Base-by-base conservation (phyloP, 2,113 vertebrate genomes). In the Machaerirhynchus nigripectus region DNA sequence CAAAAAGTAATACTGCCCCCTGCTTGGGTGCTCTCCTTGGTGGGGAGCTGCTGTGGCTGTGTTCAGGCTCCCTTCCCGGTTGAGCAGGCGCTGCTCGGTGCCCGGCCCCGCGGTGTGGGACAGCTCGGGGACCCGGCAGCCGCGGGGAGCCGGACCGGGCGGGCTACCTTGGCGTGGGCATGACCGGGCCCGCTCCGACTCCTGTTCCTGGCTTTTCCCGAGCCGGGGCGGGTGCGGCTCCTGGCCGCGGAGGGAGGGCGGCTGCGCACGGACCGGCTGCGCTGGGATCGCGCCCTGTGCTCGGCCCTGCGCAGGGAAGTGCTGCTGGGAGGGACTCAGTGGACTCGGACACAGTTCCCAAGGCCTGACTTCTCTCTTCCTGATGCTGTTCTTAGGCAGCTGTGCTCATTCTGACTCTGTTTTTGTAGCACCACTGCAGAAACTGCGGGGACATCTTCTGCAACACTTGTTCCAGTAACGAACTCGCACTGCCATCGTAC, bases 401-500 rank as follows among this genome's bases (percentile, higher is more conserved):
- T 40, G 10, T 39, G 56, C 49, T 92, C 4, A 64, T 35, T 87
- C 15, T n/a, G 20, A 33, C 49, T 39, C 15, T 93, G 87, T 90
- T 19, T 79, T 85, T 79, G 69, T 4, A 99, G 99, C 99, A 99
- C 91, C 99, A 99, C 95, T 99, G 99, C 97, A 98, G 99, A 24
- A 99, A 99, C 97, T 99, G 99, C 0, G 99, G 99, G 6, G 99
- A 99, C 97, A 99, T 99, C 97, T 99, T 99, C 98, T 99, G 99
- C 98, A 99, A 97, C 97, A 98, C 79, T 4, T 99, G 99, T 35
- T 99, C 99, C 84, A 97, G 98, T 50, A 99, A 99, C 0, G 99
- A 99, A 91, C 98, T 99, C 22, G 99, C 99, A 7, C 98, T 99
- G 91, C 99, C 99, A 2, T 99, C 99, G 1, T 99, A 99, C 87